Conservation (phyloP, 2,888 invertebrate genomes). For the Euclidia mi region DNA sequence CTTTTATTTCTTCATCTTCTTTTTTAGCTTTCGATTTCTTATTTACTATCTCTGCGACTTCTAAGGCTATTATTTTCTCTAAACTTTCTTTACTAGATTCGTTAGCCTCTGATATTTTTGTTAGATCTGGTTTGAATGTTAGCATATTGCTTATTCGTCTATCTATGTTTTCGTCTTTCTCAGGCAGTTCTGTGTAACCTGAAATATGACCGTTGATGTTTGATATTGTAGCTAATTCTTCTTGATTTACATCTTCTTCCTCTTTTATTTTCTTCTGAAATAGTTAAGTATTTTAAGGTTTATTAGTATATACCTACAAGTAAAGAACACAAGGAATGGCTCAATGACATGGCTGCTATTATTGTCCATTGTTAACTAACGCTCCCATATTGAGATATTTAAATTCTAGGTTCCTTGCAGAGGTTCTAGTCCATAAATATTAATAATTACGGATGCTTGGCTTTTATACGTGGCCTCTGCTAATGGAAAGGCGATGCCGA, state of each 20-base stretch:
- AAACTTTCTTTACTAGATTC: constrained; percentile 64
- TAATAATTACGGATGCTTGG: too few relatives aligned
- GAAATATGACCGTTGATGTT: constrained; percentile 71
- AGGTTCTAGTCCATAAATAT: too few relatives aligned
- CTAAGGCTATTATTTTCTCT: constrained; percentile 73
- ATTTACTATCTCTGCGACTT: constrained; percentile 76
- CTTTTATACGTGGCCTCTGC: too few relatives aligned
- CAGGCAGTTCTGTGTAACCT: constrained; percentile 49
- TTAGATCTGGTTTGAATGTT: constrained; percentile 75
- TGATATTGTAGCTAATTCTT: constrained; percentile 66
- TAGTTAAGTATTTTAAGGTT: background rate
- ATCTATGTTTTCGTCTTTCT: constrained; percentile 70
- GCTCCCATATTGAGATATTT: too few relatives aligned
- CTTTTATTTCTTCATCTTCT: constrained; percentile 54
- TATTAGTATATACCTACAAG: too few relatives aligned
- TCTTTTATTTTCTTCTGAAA: constrained; percentile 81
- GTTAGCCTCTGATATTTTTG: constrained; percentile 67
- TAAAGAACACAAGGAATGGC: too few relatives aligned
- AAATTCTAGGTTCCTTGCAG: too few relatives aligned
- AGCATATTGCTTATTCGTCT: constrained; percentile 82
- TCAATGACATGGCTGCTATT: too few relatives aligned
- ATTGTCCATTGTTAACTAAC: too few relatives aligned
- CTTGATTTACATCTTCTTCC: constrained; percentile 66
- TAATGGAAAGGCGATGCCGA: too few relatives aligned
- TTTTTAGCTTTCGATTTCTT: constrained; percentile 66